These are phyloP conservation scores for Cephus sareptanus DNA, from an alignment of 2,888 invertebrate species.

Conservation along the genomic window DNA sequence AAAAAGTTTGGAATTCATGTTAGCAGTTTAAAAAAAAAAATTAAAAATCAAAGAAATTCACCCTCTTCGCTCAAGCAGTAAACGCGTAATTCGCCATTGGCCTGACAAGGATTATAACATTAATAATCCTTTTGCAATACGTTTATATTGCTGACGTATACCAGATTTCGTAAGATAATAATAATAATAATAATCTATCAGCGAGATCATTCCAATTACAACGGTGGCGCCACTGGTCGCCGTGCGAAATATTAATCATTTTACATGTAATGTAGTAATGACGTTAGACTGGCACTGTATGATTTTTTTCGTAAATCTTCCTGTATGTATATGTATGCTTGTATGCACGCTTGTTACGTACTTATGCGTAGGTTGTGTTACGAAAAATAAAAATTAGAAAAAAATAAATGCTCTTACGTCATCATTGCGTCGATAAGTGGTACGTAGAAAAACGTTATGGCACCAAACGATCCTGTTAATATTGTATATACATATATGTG, in stretches of 20 bases:
- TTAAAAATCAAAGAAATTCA: neutral
- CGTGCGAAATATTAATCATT: neutral
- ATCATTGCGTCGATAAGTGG: neutral
- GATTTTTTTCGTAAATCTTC: neutral
- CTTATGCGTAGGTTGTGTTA: neutral
- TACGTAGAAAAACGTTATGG: neutral
- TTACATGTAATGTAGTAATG: neutral
- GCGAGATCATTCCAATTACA: constrained; percentile 41
- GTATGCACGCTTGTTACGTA: neutral
- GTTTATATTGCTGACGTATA: constrained; percentile 1
- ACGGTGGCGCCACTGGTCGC: neutral
- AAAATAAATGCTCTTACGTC: neutral
- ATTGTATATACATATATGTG: neutral
- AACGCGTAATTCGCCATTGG: neutral
- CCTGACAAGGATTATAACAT: neutral
- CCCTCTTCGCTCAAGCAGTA: neutral
- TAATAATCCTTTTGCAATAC: neutral
- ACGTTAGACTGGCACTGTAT: neutral
- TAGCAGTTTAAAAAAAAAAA: neutral
- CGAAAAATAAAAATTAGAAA: neutral
- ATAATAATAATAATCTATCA: constrained; percentile 34
- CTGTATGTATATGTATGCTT: neutral
- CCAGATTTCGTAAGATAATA: constrained; percentile 20
- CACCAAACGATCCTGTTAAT: neutral
- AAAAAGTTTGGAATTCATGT: neutral